These are phyloP conservation scores for Idaea dimidiata DNA, from an alignment of 2,888 invertebrate genomes.

Conservation along the genomic window DNA sequence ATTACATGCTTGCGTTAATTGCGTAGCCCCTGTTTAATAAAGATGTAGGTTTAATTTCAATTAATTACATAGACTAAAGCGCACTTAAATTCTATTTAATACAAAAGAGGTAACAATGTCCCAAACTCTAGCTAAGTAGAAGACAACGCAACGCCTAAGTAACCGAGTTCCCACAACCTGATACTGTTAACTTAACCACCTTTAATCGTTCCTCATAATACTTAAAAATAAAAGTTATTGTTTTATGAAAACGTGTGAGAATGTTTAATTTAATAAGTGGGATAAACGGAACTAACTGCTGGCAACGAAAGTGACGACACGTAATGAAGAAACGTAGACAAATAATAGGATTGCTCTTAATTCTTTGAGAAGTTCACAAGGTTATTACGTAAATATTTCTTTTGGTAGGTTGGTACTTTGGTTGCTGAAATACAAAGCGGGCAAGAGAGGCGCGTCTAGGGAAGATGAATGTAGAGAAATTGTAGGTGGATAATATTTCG, in stretches of 20 bases:
- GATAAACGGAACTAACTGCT: slow-evolving; percentile 63
- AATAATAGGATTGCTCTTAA: slow-evolving; percentile 47
- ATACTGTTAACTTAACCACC: slow-evolving; percentile 75
- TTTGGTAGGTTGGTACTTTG: not conserved
- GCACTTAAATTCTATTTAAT: not conserved
- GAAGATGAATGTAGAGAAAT: too few species aligned
- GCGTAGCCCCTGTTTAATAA: too few species aligned
- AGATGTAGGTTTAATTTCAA: too few species aligned
- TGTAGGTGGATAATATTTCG: too few species aligned
- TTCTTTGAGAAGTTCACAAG: slow-evolving; percentile 44
- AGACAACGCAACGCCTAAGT: slow-evolving; percentile 39
- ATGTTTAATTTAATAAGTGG: slow-evolving; percentile 78
- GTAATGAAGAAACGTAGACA: slow-evolving; percentile 35
- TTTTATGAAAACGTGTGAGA: slow-evolving; percentile 74
- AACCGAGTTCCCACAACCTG: slow-evolving; percentile 74
- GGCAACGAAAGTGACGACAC: slow-evolving; percentile 64
- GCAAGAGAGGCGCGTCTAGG: too few species aligned
- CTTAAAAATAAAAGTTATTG: slow-evolving; percentile 78
- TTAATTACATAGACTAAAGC: too few species aligned
- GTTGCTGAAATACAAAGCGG: too few species aligned
- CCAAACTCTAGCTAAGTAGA: slow-evolving; percentile 26
- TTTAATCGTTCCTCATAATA: slow-evolving; percentile 74
- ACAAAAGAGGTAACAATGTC: slow-evolving; percentile 18
- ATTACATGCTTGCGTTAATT: too few species aligned
- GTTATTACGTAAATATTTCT: slow-evolving; percentile 44